Percentiles rank a stretch among this genome's conserved stretches.
phyloP scores from a whole-genome alignment of 2,888 invertebrate species.

The Caenorhabditis sp. region DNA sequence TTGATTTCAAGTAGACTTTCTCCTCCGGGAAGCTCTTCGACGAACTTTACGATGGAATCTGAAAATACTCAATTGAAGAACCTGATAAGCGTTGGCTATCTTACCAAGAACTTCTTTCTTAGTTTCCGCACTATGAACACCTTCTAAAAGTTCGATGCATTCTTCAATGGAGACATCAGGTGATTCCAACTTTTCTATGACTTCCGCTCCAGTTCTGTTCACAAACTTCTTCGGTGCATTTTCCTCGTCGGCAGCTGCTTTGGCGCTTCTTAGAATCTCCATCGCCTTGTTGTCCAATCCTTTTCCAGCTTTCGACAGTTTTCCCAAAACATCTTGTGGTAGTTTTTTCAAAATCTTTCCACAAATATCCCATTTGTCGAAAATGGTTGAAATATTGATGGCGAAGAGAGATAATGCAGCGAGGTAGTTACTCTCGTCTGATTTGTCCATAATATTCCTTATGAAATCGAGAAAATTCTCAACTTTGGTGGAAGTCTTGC shows the following conservation, averaged over 20 bases:
- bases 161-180: conserved; percentile 7
- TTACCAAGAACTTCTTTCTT: conserved; percentile 50
- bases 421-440: neutral
- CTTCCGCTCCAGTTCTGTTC: conserved; percentile 31
- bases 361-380: conserved; percentile 23
- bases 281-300: neutral
- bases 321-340: conserved; percentile 30
- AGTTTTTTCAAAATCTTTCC: conserved; percentile 1
- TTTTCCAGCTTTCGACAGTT: conserved; percentile 38
- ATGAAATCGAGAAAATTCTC: conserved; percentile 33
- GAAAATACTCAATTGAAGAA: conserved; percentile 4
- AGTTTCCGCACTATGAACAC: conserved; percentile 29
- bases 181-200: conserved; percentile 20
- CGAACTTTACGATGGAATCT: conserved; percentile 43
- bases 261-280: conserved; percentile 4
- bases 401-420: conserved; percentile 27
- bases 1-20: conserved; percentile 45
- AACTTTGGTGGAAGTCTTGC: conserved; percentile 11
- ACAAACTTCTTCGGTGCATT: conserved; percentile 19
- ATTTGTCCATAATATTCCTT: neutral
- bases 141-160: conserved; percentile 18
- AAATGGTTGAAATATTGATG: conserved; percentile 25
- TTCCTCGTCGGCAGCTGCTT: neutral
- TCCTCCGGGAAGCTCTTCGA: conserved; percentile 49
- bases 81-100: no score